Conservation (phyloP, 2,113 vertebrate genomes). For the Pandion haliaetus region DNA sequence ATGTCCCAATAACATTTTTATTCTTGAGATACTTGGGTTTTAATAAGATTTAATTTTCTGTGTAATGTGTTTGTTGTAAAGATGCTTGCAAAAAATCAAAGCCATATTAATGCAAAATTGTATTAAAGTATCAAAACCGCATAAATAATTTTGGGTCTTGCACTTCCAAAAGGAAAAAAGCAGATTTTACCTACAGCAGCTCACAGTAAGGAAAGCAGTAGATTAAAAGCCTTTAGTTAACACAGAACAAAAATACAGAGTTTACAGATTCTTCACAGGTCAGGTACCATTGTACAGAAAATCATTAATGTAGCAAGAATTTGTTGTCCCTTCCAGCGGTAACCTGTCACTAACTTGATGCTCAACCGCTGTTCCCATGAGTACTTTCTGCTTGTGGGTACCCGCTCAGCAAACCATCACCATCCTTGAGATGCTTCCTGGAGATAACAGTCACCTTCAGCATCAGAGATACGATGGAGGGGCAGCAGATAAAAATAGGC, state of each 20-base stretch:
- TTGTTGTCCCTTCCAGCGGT: neutral
- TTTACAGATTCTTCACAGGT: neutral
- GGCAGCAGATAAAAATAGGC: neutral
- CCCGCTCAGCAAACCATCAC: neutral
- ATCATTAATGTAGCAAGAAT: neutral
- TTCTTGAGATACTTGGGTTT: neutral
- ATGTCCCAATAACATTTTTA: neutral
- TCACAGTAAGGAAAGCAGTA: neutral
- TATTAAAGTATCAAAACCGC: neutral
- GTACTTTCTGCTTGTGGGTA: neutral
- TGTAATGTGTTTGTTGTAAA: neutral
- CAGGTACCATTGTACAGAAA: neutral
- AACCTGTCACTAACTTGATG: neutral
- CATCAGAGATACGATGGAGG: fast-evolving
- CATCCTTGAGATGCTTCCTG: neutral
- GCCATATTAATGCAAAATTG: neutral
- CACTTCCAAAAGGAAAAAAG: no score
- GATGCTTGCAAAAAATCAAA: neutral
- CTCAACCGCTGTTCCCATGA: neutral
- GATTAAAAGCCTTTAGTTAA: neutral
- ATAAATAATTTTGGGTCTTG: no score
- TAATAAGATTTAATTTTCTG: neutral
- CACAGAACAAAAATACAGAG: neutral
- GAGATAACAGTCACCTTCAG: neutral
- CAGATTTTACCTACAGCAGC: neutral